Base-by-base conservation (phyloP, 2,797 vertebrate genomes). In the Alosa sapidissima region DNA sequence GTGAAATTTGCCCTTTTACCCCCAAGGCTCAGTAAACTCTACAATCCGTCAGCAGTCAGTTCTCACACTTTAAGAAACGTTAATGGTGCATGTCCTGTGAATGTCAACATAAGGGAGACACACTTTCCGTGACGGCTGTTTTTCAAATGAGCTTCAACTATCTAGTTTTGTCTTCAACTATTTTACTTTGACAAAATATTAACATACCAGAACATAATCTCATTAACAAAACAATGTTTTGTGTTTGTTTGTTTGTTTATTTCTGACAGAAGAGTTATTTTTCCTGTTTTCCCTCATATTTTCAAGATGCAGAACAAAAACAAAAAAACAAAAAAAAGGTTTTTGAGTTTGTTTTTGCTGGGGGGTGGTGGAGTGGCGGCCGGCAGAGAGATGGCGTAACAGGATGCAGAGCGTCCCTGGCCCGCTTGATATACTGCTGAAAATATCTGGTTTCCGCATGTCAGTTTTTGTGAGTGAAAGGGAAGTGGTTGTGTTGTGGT, bases 401-500 rank as follows among this genome's bases (percentile, higher is more conserved):
- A 78, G 72, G 72, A 78, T 45, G 21, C 41, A 45, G 1, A 45
- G 72, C 14, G 72, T 78, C 72, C 72, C 36, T 78, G 72, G 41
- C 36, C 72, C 16, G 36, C 41, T 78, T 78, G 72, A 47, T 78
- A 78, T 21, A 78, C 41, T 9, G 72, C 72, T 78, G 72, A 78
- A 78, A 78, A 78, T 78, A 78, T 78, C 72, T 78, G 72, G 36
- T 47, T 78, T 78, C 72, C 72, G 72, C 72, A 21, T 78, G 72
- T 78, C 72, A 78, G 14, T 78, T 78, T 78, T 78, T 78, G 72
- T 47, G 72, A 78, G 72, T 19, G 72, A 78, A 78, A 78, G 72
- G 72, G 72, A 78, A 78, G 72, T 78, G 72, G 72, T 78, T 41
- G 72, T 78, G 72, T 78, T 78, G 72, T 78, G 72, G 72, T 78